Conservation (phyloP, 2,113 vertebrate genomes). For the Triplophysa tibetana region DNA sequence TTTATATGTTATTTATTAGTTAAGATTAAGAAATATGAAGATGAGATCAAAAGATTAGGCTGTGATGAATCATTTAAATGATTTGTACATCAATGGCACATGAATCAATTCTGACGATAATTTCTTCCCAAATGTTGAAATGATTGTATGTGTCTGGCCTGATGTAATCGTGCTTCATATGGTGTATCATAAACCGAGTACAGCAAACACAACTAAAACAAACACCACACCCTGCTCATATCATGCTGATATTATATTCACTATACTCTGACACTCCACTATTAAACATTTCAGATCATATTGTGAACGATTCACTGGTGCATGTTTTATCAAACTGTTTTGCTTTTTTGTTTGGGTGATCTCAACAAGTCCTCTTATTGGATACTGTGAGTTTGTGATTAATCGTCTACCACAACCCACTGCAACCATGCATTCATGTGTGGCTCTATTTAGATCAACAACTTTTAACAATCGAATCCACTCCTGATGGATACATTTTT, state of each 20-base stretch:
- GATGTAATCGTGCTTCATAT: neutral
- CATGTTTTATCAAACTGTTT: too few species aligned
- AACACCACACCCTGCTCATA: conserved; percentile 1
- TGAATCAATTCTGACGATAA: neutral
- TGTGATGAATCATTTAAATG: neutral
- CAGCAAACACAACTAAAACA: neutral
- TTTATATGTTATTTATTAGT: neutral
- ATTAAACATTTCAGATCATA: too few species aligned
- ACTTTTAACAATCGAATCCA: neutral
- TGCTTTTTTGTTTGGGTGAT: too few species aligned
- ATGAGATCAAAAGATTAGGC: neutral
- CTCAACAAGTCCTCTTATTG: neutral
- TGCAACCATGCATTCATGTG: neutral
- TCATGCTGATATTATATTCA: neutral
- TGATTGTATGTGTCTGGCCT: neutral
- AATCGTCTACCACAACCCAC: too few species aligned
- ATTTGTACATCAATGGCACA: neutral
- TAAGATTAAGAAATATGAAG: neutral
- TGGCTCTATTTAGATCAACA: too few species aligned
- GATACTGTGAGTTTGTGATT: neutral
- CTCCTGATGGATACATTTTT: neutral
- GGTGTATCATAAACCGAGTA: neutral
- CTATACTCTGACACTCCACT: neutral
- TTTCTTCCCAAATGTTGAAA: neutral
- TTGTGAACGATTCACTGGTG: too few species aligned